Evolutionary conservation across 2,797 vertebrate genomes (phyloP), one percentile per base, ranked within the genome.

Genomic region (Darevskia mixta): DNA sequence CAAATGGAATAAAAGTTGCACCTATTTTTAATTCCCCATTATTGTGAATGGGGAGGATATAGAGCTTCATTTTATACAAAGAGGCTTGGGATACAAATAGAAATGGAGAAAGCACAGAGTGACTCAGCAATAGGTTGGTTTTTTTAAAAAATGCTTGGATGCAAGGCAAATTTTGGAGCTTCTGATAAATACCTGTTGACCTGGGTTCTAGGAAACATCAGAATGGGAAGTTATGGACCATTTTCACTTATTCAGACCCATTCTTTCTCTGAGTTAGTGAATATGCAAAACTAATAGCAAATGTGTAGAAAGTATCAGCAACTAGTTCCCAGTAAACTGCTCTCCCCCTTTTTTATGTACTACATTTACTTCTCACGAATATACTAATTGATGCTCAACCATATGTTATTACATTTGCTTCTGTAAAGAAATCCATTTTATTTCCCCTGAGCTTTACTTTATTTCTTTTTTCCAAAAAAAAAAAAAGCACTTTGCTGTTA

Each of bases 391-490:
- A 32, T 23, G 0, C 32, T 80, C 49, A 90, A 79, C 49, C 58
- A 38, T 15, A 66, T 7, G 9, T 1, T 84, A 18, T 38, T 88
- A 88, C 89, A 87, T 91, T 58, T 85, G 27, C 78, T 81, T 78
- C 66, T 89, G 83, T 82, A 79, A 92, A 91, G 71, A 77, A 88
- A 88, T 91, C 84, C 87, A 87, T 82, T 1, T 23, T 89, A 83
- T 87, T 90, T 84, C 49, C 71, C 35, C 81, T 10, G 43, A 91
- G 49, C 49, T 55, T 55, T 45, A 0, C 5, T 79, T 29, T 61
- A 32, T 64, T 45, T 29, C 61, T 61, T 58, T 58, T 17, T 17
- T 18, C 49, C 11, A 3, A 41, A 27, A 58, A 73, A 27, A 58
- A 73, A 18, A 75, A 86, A 69, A 92, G 67, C 90, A 86, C 0